A percentile compares a stretch with the other conserved stretches of the same genome.
Evolutionary conservation across 2,113 vertebrate species (phyloP).

Genomic region (Cephalopholis sonnerati): DNA sequence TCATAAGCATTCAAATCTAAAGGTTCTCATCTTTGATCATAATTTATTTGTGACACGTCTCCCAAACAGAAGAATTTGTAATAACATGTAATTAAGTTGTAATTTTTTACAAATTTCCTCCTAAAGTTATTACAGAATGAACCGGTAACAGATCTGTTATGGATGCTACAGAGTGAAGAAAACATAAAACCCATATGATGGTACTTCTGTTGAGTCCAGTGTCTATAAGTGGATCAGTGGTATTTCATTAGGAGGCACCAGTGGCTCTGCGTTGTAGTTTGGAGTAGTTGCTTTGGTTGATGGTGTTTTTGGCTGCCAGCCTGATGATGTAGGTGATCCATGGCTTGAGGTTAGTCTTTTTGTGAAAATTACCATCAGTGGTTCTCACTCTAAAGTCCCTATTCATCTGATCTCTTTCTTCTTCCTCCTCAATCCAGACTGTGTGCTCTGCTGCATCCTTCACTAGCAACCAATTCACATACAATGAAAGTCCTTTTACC

Average conservation of each 20-base stretch:
- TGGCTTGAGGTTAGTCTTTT: slow-evolving; percentile 69
- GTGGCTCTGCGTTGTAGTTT: slow-evolving; percentile 65
- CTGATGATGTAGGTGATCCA: slow-evolving; percentile 75
- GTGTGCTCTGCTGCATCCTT: slow-evolving; percentile 64
- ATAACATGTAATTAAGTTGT: slow-evolving; percentile 10
- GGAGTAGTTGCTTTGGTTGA: slow-evolving; percentile 66
- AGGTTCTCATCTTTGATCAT: slow-evolving; percentile 41
- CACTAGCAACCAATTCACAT: slow-evolving; percentile 75
- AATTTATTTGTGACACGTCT: slow-evolving; percentile 32
- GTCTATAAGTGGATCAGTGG: slow-evolving; percentile 15
- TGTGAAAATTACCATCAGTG: slow-evolving; percentile 47
- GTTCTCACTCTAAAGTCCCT: slow-evolving; percentile 9
- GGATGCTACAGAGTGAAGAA: slow-evolving; percentile 46
- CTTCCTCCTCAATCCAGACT: slow-evolving; percentile 65
- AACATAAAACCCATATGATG: slow-evolving; percentile 10
- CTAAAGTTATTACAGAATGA: slow-evolving; percentile 22
- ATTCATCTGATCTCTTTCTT: neutral
- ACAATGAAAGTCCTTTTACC: slow-evolving; percentile 65
- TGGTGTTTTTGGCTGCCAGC: slow-evolving; percentile 69
- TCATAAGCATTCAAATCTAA: slow-evolving; percentile 58
- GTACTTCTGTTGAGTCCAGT: slow-evolving; percentile 49
- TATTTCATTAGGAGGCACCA: slow-evolving; percentile 43
- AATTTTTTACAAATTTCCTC: slow-evolving; percentile 47
- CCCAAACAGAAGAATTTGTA: slow-evolving; percentile 29
- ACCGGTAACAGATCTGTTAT: slow-evolving; percentile 31